phyloP scores from a whole-genome alignment of 1,140 invertebrate genomes.

The Lycorma delicatula region DNA sequence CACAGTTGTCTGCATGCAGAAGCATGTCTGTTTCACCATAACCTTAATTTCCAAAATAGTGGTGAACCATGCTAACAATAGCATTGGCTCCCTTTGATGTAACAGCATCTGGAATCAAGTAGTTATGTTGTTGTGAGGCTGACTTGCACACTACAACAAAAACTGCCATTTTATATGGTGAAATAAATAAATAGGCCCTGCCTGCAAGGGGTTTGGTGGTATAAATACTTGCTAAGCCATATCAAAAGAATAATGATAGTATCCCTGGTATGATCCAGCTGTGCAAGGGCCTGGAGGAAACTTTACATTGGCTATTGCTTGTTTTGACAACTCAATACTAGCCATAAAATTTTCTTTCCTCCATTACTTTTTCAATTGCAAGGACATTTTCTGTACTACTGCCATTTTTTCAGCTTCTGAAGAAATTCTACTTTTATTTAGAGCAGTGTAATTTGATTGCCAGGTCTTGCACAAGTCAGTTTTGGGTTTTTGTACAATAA shows the following conservation, averaged over 20 bases:
- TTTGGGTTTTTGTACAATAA: constrained; percentile 2
- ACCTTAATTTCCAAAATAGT: constrained; percentile 8
- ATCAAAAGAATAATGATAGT: constrained; percentile 18
- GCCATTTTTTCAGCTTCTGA: not conserved
- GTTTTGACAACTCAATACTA: not conserved
- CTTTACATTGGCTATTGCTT: too few relatives aligned
- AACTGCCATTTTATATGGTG: constrained; percentile 16
- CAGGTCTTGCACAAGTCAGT: constrained; percentile 6
- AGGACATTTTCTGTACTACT: not conserved
- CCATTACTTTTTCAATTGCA: constrained; percentile 5
- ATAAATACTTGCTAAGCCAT: constrained; percentile 15
- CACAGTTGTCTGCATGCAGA: constrained; percentile 17
- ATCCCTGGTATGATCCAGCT: constrained; percentile 4
- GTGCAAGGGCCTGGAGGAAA: not conserved
- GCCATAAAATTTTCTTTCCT: constrained; percentile 2
- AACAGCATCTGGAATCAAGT: constrained; percentile 9
- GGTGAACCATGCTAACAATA: constrained; percentile 12
- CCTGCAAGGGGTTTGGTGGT: constrained; percentile 16
- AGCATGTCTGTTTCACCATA: not conserved
- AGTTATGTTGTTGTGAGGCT: too few relatives aligned
- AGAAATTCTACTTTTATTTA: not conserved
- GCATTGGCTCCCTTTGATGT: constrained; percentile 10
- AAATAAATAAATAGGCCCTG: constrained; percentile 21
- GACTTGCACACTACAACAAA: constrained; percentile 21
- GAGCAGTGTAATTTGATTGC: not conserved